Evolutionary conservation across 2,113 vertebrate species (phyloP), one percentile per base, ranked within the genome.

Genomic region (Maylandia zebra): DNA sequence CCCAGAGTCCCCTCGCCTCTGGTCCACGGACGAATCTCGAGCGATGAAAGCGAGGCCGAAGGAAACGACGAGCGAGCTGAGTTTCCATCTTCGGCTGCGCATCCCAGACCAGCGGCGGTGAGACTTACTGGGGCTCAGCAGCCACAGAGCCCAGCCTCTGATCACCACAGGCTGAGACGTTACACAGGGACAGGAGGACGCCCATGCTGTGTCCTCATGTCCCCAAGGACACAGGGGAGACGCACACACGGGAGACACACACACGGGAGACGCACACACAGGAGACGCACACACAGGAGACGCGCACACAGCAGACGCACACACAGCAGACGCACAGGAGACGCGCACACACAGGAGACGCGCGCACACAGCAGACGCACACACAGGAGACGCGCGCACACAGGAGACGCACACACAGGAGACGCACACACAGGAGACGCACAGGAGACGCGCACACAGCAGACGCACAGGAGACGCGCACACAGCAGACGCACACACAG

Each of bases 31-130:
- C 95, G 95, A 9, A 93, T 97, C 57, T 98, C 98, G 53, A 98
- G 97, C 1, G 98, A 99, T 45, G 98, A 98, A 85, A 98, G 98
- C 12, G 98, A 98, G n/a, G 95, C 94, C 1, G 97, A 98, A 74
- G 96, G 90, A 34, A 86, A 89, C 2, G 96, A 97, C 50, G 96
- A 97, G 22, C 19, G 91, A 8, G 16, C 91, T 3, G 96, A 97
- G 78, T 97, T 96, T 87, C 93, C 96, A n/a, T 97, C 96, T 43
- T 96, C 96, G 19, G 82, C 89, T 27, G 91, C 95, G 89, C 97
- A 97, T 22, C 98, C 98, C 1, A 96, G 96, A 94, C 98, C 98
- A 8, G 94, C 97, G 30, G 97, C 97, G 93, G 98, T 99, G 96
- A 96, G 96, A 24, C 10, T 50, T 19, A 5, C 13, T 53, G n/a